Evolutionary conservation across 2,797 vertebrate genomes (phyloP), one percentile per base, ranked within the genome.

Genomic region (Etheostoma nigrum): DNA sequence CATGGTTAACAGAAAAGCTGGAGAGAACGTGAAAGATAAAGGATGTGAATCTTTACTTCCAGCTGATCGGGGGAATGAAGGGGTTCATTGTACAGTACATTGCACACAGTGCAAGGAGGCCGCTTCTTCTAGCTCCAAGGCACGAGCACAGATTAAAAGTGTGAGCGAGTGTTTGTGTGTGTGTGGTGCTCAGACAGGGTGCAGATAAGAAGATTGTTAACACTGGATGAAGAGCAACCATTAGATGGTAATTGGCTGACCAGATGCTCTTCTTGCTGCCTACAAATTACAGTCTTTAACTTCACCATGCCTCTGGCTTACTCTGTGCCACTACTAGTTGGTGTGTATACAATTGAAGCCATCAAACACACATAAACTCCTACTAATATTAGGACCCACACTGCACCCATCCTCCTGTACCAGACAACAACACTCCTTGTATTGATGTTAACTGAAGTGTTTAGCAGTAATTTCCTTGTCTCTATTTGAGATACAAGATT

Each of bases 211-310:
- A 67, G 54, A 86, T 73, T 88, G 88, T 92, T 92, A 93, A 82
- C 79, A 75, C 75, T 86, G 90, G 83, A 91, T 91, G 81, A 92
- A 87, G 88, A 92, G 82, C 87, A 75, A 83, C 91, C 83, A 90
- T 90, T 91, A 88, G 80, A 86, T 89, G 80, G 82, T 92, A 92
- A 94, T 88, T 93, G 87, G 86, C 88, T 91, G 89, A 88, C 90
- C 90, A 94, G 89, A 92, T 84, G 76, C 81, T 89, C 89, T 81
- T 93, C 87, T 79, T 27, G 30, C 85, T 76, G 86, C 79, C 85
- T 88, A 86, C 88, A 91, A 91, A 91, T 92, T 79, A 82, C 67
- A 88, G 82, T 81, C 70, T 86, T 91, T 91, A 89, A 85, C 86
- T 83, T 86, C 72, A 36, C 63, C 75, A 30, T 73, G 81, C 79